A percentile compares a stretch with the other conserved stretches of the same genome.
These are phyloP conservation scores for Zootermopsis nevadensis DNA, from an alignment of 2,888 invertebrate species.

Conservation along the genomic window DNA sequence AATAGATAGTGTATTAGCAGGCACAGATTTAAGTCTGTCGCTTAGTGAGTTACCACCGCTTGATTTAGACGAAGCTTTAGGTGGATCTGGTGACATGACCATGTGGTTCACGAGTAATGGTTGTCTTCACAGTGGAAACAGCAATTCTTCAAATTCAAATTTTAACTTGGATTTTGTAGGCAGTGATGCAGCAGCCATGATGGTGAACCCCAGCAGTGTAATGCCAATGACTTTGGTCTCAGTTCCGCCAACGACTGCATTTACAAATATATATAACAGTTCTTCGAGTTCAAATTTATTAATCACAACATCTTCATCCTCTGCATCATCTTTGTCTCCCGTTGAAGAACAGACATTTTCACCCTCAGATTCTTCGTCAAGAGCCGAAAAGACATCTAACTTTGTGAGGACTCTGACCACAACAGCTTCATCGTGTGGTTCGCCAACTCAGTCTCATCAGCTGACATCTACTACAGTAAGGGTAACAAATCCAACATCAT, in stretches of 20 bases:
- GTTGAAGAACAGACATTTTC: slow-evolving; percentile 34
- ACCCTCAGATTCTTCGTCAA: background rate
- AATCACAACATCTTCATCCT: slow-evolving; percentile 5
- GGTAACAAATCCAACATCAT: slow-evolving; percentile 7
- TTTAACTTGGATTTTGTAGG: slow-evolving; percentile 76
- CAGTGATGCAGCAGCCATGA: slow-evolving; percentile 79
- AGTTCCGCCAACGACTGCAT: slow-evolving; percentile 41
- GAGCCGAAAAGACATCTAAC: background rate
- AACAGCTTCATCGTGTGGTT: background rate
- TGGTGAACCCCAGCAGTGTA: slow-evolving; percentile 92
- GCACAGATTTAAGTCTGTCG: slow-evolving; percentile 67
- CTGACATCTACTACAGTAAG: slow-evolving; percentile 20
- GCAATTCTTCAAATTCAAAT: slow-evolving; percentile 72
- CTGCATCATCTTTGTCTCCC: slow-evolving; percentile 27
- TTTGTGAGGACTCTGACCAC: slow-evolving; percentile 1
- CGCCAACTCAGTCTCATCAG: slow-evolving; percentile 12
- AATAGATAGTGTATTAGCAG: slow-evolving; percentile 78
- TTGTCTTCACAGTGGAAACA: slow-evolving; percentile 64
- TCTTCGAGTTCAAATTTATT: background rate
- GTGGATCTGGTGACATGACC: slow-evolving; percentile 55
- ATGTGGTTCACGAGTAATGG: slow-evolving; percentile 54
- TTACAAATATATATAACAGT: background rate
- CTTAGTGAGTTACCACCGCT: slow-evolving; percentile 69
- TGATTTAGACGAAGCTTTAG: slow-evolving; percentile 73
- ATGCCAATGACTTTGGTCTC: slow-evolving; percentile 73